Evolutionary conservation across 2,797 vertebrate species (phyloP).

Genomic region (Naso thynnoides): DNA sequence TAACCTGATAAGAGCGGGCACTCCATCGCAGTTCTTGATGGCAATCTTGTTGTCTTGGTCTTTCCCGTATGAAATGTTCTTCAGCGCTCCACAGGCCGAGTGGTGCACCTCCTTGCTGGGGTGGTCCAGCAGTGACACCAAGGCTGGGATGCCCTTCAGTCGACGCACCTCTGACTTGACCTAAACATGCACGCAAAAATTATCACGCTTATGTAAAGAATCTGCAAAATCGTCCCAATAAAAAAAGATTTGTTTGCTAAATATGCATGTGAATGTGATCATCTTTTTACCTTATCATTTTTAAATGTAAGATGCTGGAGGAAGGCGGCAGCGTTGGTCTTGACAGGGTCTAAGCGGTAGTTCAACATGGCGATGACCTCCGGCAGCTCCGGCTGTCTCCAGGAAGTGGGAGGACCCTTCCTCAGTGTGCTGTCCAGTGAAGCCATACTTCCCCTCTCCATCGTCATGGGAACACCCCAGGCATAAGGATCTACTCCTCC

Average conservation of each 20-base stretch:
- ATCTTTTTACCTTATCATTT: conserved; percentile 90
- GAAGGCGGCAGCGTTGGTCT: conserved; percentile 95
- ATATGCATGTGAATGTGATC: not conserved
- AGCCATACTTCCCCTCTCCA: conserved; percentile 94
- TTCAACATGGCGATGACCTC: conserved; percentile 98
- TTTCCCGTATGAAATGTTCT: conserved; percentile 96
- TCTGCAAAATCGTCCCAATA: not conserved
- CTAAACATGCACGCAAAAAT: conserved; percentile 56
- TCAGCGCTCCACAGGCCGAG: conserved; percentile 94
- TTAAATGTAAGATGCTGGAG: conserved; percentile 97
- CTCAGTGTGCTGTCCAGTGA: conserved; percentile 95
- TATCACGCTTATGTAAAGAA: not conserved
- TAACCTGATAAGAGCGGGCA: conserved; percentile 91
- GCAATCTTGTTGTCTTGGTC: conserved; percentile 98
- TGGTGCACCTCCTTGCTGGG: conserved; percentile 96
- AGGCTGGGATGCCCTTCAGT: conserved; percentile 93
- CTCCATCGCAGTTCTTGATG: conserved; percentile 97
- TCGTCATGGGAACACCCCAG: conserved; percentile 90
- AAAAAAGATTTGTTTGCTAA: not conserved
- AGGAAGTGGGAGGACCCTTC: conserved; percentile 86
- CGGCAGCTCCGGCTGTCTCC: conserved; percentile 96
- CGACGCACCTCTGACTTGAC: conserved; percentile 87
- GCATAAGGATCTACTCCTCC: conserved; percentile 87
- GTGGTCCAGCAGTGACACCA: conserved; percentile 94
- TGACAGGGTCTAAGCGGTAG: conserved; percentile 94